Base-by-base conservation (phyloP, 2,888 invertebrate species). In the Uloborus plumipes region DNA sequence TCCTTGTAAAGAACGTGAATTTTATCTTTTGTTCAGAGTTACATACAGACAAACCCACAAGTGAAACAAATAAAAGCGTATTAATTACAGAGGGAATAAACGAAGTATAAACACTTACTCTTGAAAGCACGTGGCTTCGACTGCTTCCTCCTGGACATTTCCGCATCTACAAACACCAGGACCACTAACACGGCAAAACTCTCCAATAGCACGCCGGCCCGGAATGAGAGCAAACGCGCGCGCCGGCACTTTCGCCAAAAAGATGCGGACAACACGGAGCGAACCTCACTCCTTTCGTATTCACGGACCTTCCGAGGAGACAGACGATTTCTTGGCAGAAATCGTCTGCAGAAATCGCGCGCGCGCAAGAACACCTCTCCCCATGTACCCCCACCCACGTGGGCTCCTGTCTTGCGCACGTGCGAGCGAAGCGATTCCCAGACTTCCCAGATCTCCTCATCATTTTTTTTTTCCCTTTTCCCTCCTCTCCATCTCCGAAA, bases 121-220 rank as follows among this genome's bases (percentile, higher is more conserved):
- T 93, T 93, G 85, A 93, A 90, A 84, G 93, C 92, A 87, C 93
- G 91, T 86, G 93, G 93, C 88, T 93, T 93, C 62, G 93, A 93
- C 88, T 93, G 93, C 89, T 93, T 93, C 87, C 93, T 91, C 86
- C 93, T 91, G 86, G 93, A 93, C 93, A 93, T 88, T 87, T 88
- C 55, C 55, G 39, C 55, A 15, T 16, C 64, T 15, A 55, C n/a
- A 39, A 39, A 39, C 39, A 39, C 39, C 39, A 39, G 39, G 39
- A 39, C 39, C 39, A 39, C 39, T 39, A 39, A 1, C 39, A 39
- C 39, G 39, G n/a, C 39, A 39, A 39, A n/a, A 9, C 72, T 62
- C 62, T 72, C 72, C 53, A 72, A 72, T 61, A 31, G 61, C 72
- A 62, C 53, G 49, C 59, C 61, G 39, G n/a, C 1, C 39, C 39